Conservation (phyloP, 2,113 vertebrate genomes). For the Willisornis vidua region DNA sequence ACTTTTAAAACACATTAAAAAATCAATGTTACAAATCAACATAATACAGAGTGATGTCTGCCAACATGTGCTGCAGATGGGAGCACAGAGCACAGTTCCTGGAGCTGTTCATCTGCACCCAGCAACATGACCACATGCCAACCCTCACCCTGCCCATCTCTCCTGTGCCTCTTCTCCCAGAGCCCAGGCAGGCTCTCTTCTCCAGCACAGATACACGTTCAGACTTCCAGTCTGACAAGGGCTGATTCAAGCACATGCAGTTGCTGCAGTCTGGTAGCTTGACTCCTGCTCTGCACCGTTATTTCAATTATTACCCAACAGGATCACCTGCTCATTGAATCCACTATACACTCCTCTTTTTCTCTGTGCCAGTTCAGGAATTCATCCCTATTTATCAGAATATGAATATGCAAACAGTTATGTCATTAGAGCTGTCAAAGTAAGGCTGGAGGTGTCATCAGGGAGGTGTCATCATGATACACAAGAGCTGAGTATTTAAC, state of each 20-base stretch:
- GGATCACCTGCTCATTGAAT: not conserved
- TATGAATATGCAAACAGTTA: not conserved
- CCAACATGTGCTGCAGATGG: fast-evolving
- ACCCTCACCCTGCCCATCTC: not conserved
- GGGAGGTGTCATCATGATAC: not conserved
- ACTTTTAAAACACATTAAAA: not conserved
- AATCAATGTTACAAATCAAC: not conserved
- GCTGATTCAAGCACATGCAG: not conserved
- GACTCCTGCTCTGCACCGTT: not conserved
- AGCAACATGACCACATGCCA: fast-evolving
- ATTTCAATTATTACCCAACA: not conserved
- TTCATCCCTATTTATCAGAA: not conserved
- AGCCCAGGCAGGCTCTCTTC: not conserved
- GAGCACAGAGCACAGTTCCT: not conserved
- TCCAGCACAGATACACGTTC: not conserved
- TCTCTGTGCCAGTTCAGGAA: not conserved
- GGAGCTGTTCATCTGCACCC: not conserved
- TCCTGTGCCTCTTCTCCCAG: not conserved
- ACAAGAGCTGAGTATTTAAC: not conserved
- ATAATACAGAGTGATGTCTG: not conserved
- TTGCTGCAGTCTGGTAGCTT: not conserved
- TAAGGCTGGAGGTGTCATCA: not conserved
- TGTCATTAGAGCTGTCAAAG: not conserved
- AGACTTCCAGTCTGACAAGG: not conserved
- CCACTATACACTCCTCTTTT: not conserved